Evolutionary conservation across 2,888 invertebrate species (phyloP), one percentile per base, ranked within the genome.

Genomic region (Agrotis clavis): DNA sequence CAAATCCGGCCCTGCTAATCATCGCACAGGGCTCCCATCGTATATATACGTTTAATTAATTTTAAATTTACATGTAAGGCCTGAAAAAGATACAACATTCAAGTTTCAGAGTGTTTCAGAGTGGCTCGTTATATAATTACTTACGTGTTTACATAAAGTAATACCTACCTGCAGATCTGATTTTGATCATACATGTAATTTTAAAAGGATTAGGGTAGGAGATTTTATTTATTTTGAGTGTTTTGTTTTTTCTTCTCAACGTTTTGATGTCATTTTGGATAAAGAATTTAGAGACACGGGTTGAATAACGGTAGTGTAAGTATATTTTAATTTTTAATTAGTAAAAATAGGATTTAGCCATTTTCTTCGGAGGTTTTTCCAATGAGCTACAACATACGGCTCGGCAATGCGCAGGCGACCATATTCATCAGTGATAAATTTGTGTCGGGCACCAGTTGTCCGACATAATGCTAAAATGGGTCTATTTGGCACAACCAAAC

Each of bases 31-130:
- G 88, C 80, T 81, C 83, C 81, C 88, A n/a, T 82, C 77, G 74
- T 78, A 73, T 75, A 73, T 75, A 81, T 72, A 78, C 83, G 78
- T 86, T 84, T 86, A 89, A 90, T 90, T 90, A 90, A 90, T 88
- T 89, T 87, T 81, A 81, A 86, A 88, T 86, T 86, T 83, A 82
- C 83, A 86, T 79, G 83, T 80, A 71, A 84, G 75, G 84, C 81
- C 79, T 77, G 79, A 81, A 86, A 87, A 85, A 83, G 81, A 79
- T 85, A 83, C 82, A 82, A 85, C 84, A 86, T 84, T 81, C 60
- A 77, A 77, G 76, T 72, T 81, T 54, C 71, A 6, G 72, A 74
- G 67, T 63, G 76, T 72, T 81, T 54, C 71, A 6, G 72, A 74
- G 67, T 63, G 79, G 65, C 67, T 67, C 68, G 68, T 83, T 78